A percentile compares a stretch with the other conserved stretches of the same genome.
Conservation (phyloP, 2,797 vertebrate genomes). For the Eurystomus glaucurus region DNA sequence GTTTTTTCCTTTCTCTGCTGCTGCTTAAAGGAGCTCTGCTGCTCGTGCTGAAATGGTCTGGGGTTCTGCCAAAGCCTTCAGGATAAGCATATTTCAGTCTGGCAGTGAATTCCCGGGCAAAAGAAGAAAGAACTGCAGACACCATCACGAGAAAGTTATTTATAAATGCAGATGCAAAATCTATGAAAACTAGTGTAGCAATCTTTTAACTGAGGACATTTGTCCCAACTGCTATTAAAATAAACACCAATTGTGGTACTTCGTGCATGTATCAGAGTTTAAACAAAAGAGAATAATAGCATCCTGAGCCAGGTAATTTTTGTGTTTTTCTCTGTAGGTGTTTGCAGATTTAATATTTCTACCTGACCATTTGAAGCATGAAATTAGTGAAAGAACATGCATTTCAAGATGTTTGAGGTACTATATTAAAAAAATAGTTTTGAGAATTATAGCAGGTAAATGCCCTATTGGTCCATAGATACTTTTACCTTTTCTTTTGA, state of each 20-base stretch:
- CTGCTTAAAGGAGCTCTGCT: background rate
- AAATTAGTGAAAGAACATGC: background rate
- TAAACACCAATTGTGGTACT: background rate
- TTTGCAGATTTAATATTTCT: background rate
- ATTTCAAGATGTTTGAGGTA: conserved; percentile 8
- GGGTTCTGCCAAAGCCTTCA: conserved; percentile 43
- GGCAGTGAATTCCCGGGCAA: background rate
- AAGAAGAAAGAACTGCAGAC: conserved; percentile 2
- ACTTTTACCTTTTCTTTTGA: background rate
- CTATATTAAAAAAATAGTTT: background rate
- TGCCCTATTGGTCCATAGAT: background rate
- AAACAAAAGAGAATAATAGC: background rate
- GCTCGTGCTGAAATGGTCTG: conserved; percentile 22
- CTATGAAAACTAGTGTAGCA: background rate
- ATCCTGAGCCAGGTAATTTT: background rate
- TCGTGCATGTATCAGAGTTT: background rate
- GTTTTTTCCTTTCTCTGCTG: background rate
- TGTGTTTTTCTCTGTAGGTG: background rate
- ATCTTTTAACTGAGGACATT: conserved; percentile 2
- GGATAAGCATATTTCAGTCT: conserved; percentile 40
- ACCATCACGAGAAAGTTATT: background rate
- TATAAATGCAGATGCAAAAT: conserved; percentile 27
- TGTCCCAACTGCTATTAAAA: background rate
- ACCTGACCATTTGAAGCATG: background rate
- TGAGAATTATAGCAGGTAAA: background rate